These are phyloP conservation scores for Tetrao urogallus DNA, from an alignment of 2,113 vertebrate species.

Conservation along the genomic window DNA sequence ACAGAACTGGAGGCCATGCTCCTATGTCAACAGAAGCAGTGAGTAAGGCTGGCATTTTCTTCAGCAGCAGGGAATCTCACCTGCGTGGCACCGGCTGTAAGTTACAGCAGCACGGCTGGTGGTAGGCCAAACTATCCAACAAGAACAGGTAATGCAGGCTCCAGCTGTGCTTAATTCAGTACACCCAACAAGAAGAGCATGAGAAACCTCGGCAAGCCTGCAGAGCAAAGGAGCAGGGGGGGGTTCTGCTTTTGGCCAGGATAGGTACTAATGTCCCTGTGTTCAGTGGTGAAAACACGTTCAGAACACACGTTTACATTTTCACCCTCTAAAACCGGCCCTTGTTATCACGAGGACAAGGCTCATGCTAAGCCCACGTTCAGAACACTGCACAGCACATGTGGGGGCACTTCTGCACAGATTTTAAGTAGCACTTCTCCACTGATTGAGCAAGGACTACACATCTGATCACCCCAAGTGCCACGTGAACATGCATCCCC, in stretches of 20 bases:
- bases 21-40: background rate
- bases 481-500: rapidly evolving
- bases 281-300: background rate
- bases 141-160: background rate
- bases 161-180: background rate
- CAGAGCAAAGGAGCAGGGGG: background rate
- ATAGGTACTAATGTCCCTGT: background rate
- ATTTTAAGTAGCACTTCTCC: background rate
- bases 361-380: background rate
- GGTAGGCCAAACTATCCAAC: background rate
- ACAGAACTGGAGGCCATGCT: background rate
- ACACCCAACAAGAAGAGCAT: rapidly evolving
- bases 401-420: background rate
- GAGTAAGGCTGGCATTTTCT: background rate
- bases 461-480: background rate
- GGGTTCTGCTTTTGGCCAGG: background rate
- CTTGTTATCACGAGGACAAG: background rate
- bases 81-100: background rate
- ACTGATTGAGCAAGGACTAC: background rate
- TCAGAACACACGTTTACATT: background rate
- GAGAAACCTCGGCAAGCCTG: background rate
- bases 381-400: background rate
- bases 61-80: background rate
- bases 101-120: background rate
- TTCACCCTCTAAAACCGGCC: background rate